Evolutionary conservation across 2,888 invertebrate genomes (phyloP).

Genomic region (Laothoe populi): DNA sequence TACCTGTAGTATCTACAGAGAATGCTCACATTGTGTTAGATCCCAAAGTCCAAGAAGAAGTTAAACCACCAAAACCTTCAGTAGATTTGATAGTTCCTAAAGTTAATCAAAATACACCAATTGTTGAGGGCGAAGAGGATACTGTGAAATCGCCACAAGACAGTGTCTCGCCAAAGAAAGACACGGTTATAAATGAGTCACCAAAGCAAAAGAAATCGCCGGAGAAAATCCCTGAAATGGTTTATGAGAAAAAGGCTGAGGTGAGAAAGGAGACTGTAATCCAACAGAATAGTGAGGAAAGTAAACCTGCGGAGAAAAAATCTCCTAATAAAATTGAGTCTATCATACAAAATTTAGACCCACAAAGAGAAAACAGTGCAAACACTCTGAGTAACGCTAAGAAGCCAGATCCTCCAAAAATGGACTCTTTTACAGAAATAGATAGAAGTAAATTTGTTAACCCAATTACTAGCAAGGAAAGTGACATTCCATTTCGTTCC

Average conservation of each 20-base stretch:
- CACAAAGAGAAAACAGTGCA: slow-evolving; percentile 59
- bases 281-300: slow-evolving; percentile 70
- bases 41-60: slow-evolving; percentile 67
- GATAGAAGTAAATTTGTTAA: slow-evolving; percentile 65
- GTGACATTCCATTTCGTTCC: slow-evolving; percentile 67
- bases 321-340: slow-evolving; percentile 74
- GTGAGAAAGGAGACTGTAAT: slow-evolving; percentile 78
- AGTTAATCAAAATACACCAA: slow-evolving; percentile 71
- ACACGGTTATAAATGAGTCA: slow-evolving; percentile 67
- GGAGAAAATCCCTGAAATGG: slow-evolving; percentile 55
- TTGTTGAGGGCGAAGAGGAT: slow-evolving; percentile 74
- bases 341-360: slow-evolving; percentile 70
- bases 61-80: slow-evolving; percentile 53
- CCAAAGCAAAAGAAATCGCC: slow-evolving; percentile 66
- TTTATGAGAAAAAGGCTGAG: slow-evolving; percentile 66
- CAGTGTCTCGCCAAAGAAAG: slow-evolving; percentile 66
- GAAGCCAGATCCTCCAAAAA: slow-evolving; percentile 66
- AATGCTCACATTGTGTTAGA: slow-evolving; percentile 76
- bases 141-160: slow-evolving; percentile 57
- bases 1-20: slow-evolving; percentile 74
- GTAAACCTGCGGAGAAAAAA: slow-evolving; percentile 62
- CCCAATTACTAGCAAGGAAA: slow-evolving; percentile 62
- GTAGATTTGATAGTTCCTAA: slow-evolving; percentile 68
- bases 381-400: slow-evolving; percentile 49
- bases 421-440: slow-evolving; percentile 66